A percentile compares a stretch with the other conserved stretches of the same genome.
Evolutionary conservation across 2,888 invertebrate species (phyloP).

Genomic region (Campaea margaritaria): DNA sequence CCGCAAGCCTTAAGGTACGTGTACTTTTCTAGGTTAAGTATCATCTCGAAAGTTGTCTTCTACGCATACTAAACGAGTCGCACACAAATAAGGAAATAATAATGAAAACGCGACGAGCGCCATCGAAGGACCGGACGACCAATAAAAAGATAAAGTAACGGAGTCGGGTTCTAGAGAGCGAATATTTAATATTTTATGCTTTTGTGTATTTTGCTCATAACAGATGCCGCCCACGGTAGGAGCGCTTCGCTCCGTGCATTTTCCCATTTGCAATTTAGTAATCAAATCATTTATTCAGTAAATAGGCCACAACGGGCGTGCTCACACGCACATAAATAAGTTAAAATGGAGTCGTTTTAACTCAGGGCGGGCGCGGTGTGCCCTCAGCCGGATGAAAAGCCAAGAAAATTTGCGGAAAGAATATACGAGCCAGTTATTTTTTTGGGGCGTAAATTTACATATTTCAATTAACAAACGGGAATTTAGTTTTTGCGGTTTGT

Average conservation of each 20-base stretch:
- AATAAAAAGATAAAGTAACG: slow-evolving; percentile 52
- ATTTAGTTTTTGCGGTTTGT: slow-evolving; percentile 9
- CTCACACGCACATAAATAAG: slow-evolving; percentile 45
- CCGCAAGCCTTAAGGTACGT: slow-evolving; percentile 40
- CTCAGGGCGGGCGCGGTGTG: slow-evolving; percentile 36
- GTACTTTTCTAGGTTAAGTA: slow-evolving; percentile 64
- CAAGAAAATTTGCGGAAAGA: slow-evolving; percentile 35
- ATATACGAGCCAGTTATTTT: slow-evolving; percentile 26
- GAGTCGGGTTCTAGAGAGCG: slow-evolving; percentile 35
- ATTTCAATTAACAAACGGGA: slow-evolving; percentile 27
- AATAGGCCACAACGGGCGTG: slow-evolving; percentile 45
- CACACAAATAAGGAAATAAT: slow-evolving; percentile 65
- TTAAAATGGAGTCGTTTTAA: slow-evolving; percentile 42
- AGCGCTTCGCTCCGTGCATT: slow-evolving; percentile 39
- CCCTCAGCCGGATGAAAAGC: slow-evolving; percentile 37
- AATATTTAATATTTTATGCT: slow-evolving; percentile 44
- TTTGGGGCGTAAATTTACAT: slow-evolving; percentile 31
- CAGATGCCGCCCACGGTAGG: slow-evolving; percentile 35
- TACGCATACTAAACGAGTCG: slow-evolving; percentile 58
- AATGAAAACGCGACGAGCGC: slow-evolving; percentile 55
- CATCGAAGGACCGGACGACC: slow-evolving; percentile 49
- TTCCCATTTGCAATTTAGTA: slow-evolving; percentile 47
- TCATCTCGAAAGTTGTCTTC: slow-evolving; percentile 65
- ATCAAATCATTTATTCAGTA: slow-evolving; percentile 48
- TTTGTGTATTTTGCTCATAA: slow-evolving; percentile 36